Conservation (phyloP, 2,797 vertebrate species). For the Sandelia bainsii region DNA sequence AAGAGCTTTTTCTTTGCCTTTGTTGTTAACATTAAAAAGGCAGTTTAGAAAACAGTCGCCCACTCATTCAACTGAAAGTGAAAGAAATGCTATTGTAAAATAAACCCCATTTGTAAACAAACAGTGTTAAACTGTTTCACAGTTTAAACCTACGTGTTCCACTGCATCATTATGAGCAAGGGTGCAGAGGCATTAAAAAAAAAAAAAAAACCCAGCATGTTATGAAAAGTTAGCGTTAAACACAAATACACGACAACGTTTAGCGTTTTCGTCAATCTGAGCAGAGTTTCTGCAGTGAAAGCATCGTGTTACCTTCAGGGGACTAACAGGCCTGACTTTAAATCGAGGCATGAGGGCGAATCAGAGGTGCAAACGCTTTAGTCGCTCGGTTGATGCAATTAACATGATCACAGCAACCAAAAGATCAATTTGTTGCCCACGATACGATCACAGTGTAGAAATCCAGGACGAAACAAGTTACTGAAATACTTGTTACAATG, state of each 20-base stretch:
- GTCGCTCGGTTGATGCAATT: not conserved
- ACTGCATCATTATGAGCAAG: not conserved
- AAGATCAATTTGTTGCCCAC: fast-evolving
- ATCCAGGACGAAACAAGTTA: too few species aligned
- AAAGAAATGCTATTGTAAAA: too few species aligned
- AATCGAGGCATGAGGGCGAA: not conserved
- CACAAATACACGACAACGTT: too few species aligned
- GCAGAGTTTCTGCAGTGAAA: not conserved
- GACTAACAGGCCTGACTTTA: not conserved
- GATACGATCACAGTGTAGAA: not conserved
- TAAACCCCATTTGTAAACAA: too few species aligned
- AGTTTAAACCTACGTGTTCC: not conserved
- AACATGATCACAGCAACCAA: not conserved
- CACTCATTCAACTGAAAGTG: too few species aligned
- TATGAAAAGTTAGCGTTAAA: too few species aligned
- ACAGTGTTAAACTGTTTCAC: not conserved
- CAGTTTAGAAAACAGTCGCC: too few species aligned
- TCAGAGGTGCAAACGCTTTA: not conserved
- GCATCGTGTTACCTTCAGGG: constrained; percentile 26
- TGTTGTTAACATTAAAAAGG: too few species aligned
- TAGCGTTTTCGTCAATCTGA: too few species aligned
- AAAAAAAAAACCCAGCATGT: too few species aligned
- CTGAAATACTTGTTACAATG: not conserved
- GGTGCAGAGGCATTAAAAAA: not conserved
- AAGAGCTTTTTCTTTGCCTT: too few species aligned